Evolutionary conservation across 2,888 invertebrate genomes (phyloP).

Genomic region (Eudemis profundana): DNA sequence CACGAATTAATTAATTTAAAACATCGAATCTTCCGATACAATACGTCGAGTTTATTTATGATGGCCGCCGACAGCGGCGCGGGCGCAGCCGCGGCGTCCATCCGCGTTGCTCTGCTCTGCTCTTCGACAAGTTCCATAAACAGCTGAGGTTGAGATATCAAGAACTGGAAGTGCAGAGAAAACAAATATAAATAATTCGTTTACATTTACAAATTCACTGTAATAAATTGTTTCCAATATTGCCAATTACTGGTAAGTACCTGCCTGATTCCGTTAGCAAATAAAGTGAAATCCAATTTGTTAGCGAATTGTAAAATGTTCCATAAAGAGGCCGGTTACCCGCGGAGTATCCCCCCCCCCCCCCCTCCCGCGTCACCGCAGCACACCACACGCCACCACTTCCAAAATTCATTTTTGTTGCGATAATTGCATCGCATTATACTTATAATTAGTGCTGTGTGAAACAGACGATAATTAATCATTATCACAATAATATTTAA

Average conservation of each 20-base stretch:
- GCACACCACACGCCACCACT: not conserved
- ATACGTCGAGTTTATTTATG: conserved; percentile 30
- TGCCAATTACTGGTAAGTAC: conserved; percentile 21
- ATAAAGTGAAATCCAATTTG: conserved; percentile 28
- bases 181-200: not conserved
- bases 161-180: not conserved
- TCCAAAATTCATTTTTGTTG: conserved; percentile 12
- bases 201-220: not conserved
- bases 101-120: no score
- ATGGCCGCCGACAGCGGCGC: conserved; percentile 10
- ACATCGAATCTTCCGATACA: conserved; percentile 31
- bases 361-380: not conserved
- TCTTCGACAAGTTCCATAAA: no score
- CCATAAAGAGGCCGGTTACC: conserved; percentile 27
- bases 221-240: conserved; percentile 1
- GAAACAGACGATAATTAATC: no score
- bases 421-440: conserved; percentile 9
- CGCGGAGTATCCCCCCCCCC: not conserved
- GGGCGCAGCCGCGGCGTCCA: not conserved
- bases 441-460: no score
- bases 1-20: conserved; percentile 41
- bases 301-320: conserved; percentile 23
- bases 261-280: conserved; percentile 23
- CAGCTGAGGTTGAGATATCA: no score
- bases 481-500: no score